Conservation (phyloP, 2,888 invertebrate species). For the Herminia tarsipennalis region DNA sequence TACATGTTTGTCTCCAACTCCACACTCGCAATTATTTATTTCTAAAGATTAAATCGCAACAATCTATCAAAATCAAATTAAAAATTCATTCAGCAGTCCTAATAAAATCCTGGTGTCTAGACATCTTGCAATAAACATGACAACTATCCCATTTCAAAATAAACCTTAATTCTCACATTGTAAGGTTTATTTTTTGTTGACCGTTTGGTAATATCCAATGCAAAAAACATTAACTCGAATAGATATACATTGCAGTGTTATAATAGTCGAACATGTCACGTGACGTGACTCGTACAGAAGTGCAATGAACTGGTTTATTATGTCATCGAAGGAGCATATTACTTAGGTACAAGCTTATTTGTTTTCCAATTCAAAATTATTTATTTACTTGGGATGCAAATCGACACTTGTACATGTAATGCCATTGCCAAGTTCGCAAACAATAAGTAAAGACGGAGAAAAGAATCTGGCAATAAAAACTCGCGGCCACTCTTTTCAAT, state of each 20-base stretch:
- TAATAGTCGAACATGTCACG: slow-evolving; percentile 21
- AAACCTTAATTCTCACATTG: neutral
- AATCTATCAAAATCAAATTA: slow-evolving; percentile 17
- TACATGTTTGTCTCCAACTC: no score
- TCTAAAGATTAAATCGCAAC: no score
- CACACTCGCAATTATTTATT: no score
- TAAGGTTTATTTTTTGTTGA: slow-evolving; percentile 12
- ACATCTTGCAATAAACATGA: slow-evolving; percentile 11
- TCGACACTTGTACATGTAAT: no score
- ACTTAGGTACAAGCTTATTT: slow-evolving; percentile 1
- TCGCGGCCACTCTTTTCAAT: no score
- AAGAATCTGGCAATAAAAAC: no score
- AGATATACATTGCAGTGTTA: slow-evolving; percentile 25
- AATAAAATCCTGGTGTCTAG: slow-evolving; percentile 28
- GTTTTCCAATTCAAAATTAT: no score
- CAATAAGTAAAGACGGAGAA: no score
- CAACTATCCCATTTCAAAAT: neutral
- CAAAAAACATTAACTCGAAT: slow-evolving; percentile 11
- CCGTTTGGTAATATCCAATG: neutral
- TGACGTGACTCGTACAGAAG: slow-evolving; percentile 32
- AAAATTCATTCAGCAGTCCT: slow-evolving; percentile 10
- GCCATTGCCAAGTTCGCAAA: no score
- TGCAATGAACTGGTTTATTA: slow-evolving; percentile 39
- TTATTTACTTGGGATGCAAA: no score
- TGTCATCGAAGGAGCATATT: slow-evolving; percentile 22